phyloP scores from a whole-genome alignment of 2,113 vertebrate genomes.

The Isurus oxyrinchus region DNA sequence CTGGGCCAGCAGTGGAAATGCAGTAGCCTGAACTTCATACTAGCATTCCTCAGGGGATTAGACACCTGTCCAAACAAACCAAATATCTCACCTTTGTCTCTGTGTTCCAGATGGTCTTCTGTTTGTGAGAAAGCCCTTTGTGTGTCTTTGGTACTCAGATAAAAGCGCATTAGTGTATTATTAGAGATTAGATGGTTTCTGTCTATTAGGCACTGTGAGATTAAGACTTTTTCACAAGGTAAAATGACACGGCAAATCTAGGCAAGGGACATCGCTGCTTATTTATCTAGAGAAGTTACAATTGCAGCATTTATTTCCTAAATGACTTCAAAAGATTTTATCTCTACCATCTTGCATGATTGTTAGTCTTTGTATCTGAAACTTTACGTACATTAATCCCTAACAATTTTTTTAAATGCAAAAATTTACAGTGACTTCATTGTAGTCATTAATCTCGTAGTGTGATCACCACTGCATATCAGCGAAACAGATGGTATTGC shows the following conservation, averaged over 20 bases:
- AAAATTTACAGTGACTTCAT: neutral
- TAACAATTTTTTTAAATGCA: neutral
- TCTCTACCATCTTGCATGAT: neutral
- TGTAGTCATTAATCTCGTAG: neutral
- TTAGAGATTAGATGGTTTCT: neutral
- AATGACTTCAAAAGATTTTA: neutral
- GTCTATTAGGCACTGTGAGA: neutral
- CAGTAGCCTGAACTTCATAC: neutral
- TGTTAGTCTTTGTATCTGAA: neutral
- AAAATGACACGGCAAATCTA: neutral
- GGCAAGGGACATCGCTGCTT: too few species aligned
- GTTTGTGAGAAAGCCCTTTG: conserved; percentile 1
- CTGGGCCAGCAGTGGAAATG: neutral
- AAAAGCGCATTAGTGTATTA: neutral
- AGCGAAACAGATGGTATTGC: neutral
- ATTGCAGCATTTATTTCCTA: neutral
- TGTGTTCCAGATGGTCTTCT: conserved; percentile 3
- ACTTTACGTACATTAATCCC: neutral
- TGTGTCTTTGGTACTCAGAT: conserved; percentile 10
- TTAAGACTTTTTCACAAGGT: neutral
- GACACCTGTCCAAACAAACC: neutral
- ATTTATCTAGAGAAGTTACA: neutral
- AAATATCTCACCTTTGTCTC: neutral
- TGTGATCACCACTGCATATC: neutral
- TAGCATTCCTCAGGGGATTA: neutral